These are phyloP conservation scores for Bubo scandiacus DNA, from an alignment of 2,113 vertebrate genomes.

Conservation along the genomic window DNA sequence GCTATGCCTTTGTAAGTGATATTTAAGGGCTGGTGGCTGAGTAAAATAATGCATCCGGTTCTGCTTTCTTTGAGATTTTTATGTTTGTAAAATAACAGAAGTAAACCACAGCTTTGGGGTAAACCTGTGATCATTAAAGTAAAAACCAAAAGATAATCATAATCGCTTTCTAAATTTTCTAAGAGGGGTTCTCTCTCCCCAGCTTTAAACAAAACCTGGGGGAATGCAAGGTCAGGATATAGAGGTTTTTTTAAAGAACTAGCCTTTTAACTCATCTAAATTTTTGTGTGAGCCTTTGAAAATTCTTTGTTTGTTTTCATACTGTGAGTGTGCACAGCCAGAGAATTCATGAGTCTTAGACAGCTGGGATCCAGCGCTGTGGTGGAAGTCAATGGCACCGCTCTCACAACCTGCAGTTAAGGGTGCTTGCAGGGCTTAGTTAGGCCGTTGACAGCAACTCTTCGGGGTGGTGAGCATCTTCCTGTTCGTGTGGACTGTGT, in stretches of 20 bases:
- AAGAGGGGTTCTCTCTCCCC: not conserved
- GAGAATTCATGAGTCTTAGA: not conserved
- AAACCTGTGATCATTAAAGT: not conserved
- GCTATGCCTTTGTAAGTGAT: slow-evolving; percentile 27
- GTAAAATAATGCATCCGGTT: slow-evolving; percentile 37
- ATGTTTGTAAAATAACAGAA: not conserved
- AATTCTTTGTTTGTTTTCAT: slow-evolving; percentile 31
- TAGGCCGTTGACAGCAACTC: not conserved
- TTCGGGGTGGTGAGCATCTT: not conserved
- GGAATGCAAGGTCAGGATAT: not conserved
- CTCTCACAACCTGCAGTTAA: not conserved
- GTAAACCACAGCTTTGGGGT: not conserved
- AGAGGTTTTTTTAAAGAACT: not conserved
- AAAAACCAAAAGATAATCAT: not conserved
- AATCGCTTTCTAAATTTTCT: not conserved
- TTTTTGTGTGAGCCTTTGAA: slow-evolving; percentile 7
- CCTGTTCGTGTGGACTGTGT: not conserved
- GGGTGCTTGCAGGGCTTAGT: not conserved
- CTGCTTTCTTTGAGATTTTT: not conserved
- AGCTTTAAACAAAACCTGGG: not conserved
- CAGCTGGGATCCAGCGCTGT: not conserved
- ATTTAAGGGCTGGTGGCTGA: slow-evolving; percentile 49
- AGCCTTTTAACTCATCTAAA: not conserved
- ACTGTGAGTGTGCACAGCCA: not conserved
- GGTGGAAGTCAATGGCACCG: not conserved